These are phyloP conservation scores for Diceros bicornis DNA, from an alignment of 2,797 vertebrate species.

Conservation along the genomic window DNA sequence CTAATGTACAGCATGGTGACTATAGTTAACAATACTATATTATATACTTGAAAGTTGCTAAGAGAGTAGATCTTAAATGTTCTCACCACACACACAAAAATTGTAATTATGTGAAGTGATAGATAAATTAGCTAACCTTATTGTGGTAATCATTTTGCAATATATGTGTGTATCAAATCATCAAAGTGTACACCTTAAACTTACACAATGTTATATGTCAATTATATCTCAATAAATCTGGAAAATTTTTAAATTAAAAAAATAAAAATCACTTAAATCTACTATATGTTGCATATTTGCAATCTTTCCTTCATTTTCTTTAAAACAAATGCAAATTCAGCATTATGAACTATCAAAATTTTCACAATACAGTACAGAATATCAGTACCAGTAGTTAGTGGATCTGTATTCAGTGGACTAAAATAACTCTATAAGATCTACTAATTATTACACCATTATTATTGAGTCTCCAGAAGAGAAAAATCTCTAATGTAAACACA, in stretches of 20 bases:
- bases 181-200: not conserved
- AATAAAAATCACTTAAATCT: not conserved
- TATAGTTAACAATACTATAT: not conserved
- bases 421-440: not conserved
- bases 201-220: not conserved
- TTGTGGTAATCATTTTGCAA: not conserved
- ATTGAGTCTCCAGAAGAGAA: not conserved
- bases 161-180: not conserved
- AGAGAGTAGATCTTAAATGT: not conserved
- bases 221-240: not conserved
- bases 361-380: conserved; percentile 14
- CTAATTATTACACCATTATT: not conserved
- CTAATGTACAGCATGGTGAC: not conserved
- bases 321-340: not conserved
- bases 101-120: not conserved
- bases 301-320: not conserved
- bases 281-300: not conserved
- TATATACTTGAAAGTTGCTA: not conserved
- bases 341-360: not conserved
- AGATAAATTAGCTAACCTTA: not conserved
- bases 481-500: conserved; percentile 24
- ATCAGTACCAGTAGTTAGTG: not conserved
- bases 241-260: not conserved
- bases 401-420: not conserved
- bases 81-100: not conserved